Evolutionary conservation across 2,888 invertebrate genomes (phyloP).

Genomic region (Periphyllus acericola): DNA sequence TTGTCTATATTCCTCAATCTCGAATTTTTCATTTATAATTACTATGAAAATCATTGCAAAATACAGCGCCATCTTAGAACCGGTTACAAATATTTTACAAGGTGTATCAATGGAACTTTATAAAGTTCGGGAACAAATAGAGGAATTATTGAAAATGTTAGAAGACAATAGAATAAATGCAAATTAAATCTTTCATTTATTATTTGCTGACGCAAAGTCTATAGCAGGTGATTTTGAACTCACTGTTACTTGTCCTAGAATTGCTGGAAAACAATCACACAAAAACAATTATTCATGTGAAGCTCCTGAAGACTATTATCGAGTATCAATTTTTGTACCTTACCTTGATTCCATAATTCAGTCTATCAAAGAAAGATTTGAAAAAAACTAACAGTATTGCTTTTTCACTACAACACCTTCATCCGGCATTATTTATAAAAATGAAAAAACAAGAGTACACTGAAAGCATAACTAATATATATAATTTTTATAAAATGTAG

Average conservation of each 20-base stretch:
- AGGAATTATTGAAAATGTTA: background rate
- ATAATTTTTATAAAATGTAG: too few relatives aligned
- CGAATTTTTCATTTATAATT: background rate
- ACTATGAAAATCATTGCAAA: background rate
- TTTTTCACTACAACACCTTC: too few relatives aligned
- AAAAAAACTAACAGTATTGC: too few relatives aligned
- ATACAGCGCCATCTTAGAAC: background rate
- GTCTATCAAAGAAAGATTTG: too few relatives aligned
- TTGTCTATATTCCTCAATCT: background rate
- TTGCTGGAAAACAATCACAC: background rate
- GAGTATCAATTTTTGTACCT: background rate
- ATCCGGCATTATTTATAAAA: background rate
- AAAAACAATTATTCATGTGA: background rate
- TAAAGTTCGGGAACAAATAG: background rate
- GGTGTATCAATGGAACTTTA: background rate
- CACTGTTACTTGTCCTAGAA: background rate
- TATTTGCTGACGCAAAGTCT: background rate
- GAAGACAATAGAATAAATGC: background rate
- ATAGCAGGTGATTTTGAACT: too few relatives aligned
- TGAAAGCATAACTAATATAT: background rate
- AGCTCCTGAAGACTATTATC: background rate
- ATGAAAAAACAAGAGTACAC: background rate
- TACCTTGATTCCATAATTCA: too few relatives aligned
- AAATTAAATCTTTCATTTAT: too few relatives aligned
- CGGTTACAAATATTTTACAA: background rate